phyloP scores from a whole-genome alignment of 2,113 vertebrate species.

The Phalacrocorax pelagicus region DNA sequence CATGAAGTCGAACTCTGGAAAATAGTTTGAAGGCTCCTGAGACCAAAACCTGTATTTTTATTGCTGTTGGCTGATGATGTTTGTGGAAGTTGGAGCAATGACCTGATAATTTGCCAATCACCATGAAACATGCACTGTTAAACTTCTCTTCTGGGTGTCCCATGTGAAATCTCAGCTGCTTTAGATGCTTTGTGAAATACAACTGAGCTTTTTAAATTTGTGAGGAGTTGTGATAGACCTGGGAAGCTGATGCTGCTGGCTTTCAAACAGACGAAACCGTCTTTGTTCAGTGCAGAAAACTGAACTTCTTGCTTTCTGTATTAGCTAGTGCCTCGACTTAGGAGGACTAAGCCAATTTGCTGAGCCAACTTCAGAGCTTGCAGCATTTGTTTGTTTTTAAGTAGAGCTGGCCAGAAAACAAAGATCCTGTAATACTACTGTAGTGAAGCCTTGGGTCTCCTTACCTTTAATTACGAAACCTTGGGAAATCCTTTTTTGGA shows the following conservation, averaged over 20 bases:
- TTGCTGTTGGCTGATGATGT: slow-evolving; percentile 59
- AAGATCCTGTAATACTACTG: slow-evolving; percentile 11
- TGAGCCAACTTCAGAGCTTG: slow-evolving; percentile 20
- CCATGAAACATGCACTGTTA: slow-evolving; percentile 34
- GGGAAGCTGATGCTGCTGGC: slow-evolving; percentile 37
- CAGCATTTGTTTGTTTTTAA: slow-evolving; percentile 53
- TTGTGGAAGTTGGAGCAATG: slow-evolving; percentile 59
- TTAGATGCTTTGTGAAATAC: background rate
- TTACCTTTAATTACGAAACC: slow-evolving; percentile 8
- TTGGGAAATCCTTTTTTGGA: background rate
- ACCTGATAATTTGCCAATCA: slow-evolving; percentile 71
- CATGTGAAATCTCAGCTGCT: slow-evolving; percentile 16
- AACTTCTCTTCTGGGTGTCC: slow-evolving; percentile 4
- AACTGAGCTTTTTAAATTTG: background rate
- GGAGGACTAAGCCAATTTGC: background rate
- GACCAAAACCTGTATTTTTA: slow-evolving; percentile 66
- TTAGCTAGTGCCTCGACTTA: background rate
- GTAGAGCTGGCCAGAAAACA: slow-evolving; percentile 37
- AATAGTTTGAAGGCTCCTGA: slow-evolving; percentile 59
- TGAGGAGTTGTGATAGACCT: background rate
- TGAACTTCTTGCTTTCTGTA: background rate
- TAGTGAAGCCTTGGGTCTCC: background rate
- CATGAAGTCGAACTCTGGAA: slow-evolving; percentile 47
- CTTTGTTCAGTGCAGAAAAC: background rate
- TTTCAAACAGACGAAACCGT: background rate